Conservation (phyloP, 2,888 invertebrate species). For the Fragum whitleyi region DNA sequence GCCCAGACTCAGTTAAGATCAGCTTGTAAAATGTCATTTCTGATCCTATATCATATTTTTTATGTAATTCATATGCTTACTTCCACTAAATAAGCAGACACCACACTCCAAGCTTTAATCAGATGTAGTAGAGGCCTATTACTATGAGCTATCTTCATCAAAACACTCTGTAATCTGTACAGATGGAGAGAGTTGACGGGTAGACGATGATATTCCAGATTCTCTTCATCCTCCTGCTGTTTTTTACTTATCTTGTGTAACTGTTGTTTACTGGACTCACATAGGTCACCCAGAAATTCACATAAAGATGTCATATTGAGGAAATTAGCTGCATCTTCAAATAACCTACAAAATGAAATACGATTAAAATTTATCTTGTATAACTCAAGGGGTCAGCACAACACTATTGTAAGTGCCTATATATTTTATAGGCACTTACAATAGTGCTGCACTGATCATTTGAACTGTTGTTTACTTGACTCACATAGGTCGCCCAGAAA, state of each 20-base stretch:
- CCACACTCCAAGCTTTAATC: conserved; percentile 95
- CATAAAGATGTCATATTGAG: conserved; percentile 94
- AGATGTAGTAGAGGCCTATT: conserved; percentile 95
- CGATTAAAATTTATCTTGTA: neutral
- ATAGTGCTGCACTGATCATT: too few relatives aligned
- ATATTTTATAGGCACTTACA: too few relatives aligned
- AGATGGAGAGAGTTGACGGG: conserved; percentile 87
- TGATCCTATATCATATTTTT: too few relatives aligned
- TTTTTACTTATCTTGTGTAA: conserved; percentile 85
- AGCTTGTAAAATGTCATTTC: too few relatives aligned
- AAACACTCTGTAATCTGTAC: conserved; percentile 94
- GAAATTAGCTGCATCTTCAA: conserved; percentile 94
- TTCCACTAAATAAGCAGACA: conserved; percentile 97
- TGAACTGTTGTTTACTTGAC: conserved; percentile 91
- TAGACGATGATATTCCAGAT: conserved; percentile 66
- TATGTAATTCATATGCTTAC: conserved; percentile 85
- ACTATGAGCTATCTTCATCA: conserved; percentile 93
- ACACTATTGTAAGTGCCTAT: too few relatives aligned
- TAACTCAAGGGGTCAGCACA: too few relatives aligned
- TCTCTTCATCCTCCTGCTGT: conserved; percentile 63
- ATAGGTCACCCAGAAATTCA: conserved; percentile 93
- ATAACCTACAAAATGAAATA: conserved; percentile 87
- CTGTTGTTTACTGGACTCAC: conserved; percentile 94
- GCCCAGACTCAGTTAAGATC: too few relatives aligned
- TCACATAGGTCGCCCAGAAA: conserved; percentile 89